Evolutionary conservation across 2,888 invertebrate genomes (phyloP), one percentile per base, ranked within the genome.

Genomic region (Hypolimnas misippus): DNA sequence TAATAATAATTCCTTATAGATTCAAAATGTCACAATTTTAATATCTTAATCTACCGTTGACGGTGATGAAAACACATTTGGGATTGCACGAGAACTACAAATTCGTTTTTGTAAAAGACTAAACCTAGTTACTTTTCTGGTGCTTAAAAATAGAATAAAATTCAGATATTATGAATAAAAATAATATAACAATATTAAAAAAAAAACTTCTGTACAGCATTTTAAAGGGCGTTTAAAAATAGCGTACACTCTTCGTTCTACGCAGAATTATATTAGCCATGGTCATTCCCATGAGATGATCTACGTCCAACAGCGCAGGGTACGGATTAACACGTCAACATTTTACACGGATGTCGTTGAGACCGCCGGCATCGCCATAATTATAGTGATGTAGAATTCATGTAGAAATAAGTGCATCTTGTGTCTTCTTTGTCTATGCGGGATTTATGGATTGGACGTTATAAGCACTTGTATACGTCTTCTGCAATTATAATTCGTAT

Each of bases 301-400:
- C 73, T 70, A 67, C 64, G 73, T 68, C 71, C 62, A 68, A 70
- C 68, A 58, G 71, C 63, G 65, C 71, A 70, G 70, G 67, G 53
- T 67, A 68, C 61, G 78, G 79, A 82, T 83, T 81, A 82, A 77
- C 73, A 75, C 75, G 82, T 83, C 82, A 74, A 73, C 70, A 63
- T 69, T 73, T 79, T 81, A 76, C 76, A 79, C 70, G 80, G 76
- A 65, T 73, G 76, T 75, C 78, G 65, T 67, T 55, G 57, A 66
- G 67, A 57, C 46, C 71, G 70, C 68, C 71, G 68, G 66, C 70
- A 65, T 66, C 49, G 69, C 63, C 69, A 51, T 65, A 62, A 67
- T 67, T 65, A 65, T 57, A 56, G 62, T 56, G 50, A 57, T 66
- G 51, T 19, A 42, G n/a, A n/a, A n/a, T n/a, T n/a, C 33, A 7